Conservation (phyloP, 2,113 vertebrate species). For the Clarias magur region DNA sequence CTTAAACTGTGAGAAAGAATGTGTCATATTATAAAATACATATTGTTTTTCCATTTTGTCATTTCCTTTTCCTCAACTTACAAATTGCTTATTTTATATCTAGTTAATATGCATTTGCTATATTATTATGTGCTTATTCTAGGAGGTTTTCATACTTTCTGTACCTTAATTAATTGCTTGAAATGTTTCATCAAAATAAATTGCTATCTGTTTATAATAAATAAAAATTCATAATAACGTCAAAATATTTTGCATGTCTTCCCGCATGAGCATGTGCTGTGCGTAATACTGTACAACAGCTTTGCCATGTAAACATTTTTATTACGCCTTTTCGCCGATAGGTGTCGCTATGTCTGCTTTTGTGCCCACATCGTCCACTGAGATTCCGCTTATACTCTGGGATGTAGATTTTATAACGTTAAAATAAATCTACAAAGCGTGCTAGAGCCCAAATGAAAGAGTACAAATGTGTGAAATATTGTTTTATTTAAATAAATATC, state of each 20-base stretch:
- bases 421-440: neutral
- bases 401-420: neutral
- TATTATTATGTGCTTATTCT: neutral
- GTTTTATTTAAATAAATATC: neutral
- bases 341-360: constrained; percentile 62
- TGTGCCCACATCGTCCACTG: neutral
- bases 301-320: neutral
- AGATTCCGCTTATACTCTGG: no score
- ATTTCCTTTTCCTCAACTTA: neutral
- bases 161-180: neutral
- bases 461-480: neutral
- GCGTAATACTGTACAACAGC: neutral
- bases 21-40: neutral
- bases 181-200: neutral
- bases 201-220: neutral
- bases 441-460: neutral
- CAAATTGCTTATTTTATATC: neutral
- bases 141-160: neutral
- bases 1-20: neutral
- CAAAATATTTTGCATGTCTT: neutral
- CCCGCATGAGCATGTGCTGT: neutral
- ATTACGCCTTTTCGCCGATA: constrained; percentile 39
- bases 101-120: neutral
- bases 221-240: neutral
- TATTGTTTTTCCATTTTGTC: neutral